Conservation (phyloP, 2,797 vertebrate genomes). For the Sciurus carolinensis region DNA sequence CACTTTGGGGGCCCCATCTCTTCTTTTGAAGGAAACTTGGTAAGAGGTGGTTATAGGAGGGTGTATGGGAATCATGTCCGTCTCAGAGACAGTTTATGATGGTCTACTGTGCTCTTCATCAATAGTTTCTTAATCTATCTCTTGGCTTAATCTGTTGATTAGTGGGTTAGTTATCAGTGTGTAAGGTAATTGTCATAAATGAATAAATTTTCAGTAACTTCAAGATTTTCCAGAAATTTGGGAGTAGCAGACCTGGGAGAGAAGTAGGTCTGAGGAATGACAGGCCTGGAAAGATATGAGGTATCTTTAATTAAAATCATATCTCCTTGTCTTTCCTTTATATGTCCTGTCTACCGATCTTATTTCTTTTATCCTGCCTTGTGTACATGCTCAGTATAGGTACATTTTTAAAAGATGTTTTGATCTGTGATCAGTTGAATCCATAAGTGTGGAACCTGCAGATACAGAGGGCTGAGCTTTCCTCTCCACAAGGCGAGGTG, state of each 20-base stretch:
- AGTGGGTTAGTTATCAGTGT: background rate
- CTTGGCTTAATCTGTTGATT: background rate
- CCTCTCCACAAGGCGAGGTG: background rate
- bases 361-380: background rate
- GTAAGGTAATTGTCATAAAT: background rate
- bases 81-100: background rate
- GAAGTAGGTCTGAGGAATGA: background rate
- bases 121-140: background rate
- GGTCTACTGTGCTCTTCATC: background rate
- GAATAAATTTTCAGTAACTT: background rate
- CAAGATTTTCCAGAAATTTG: background rate
- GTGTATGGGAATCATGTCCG: too few relatives aligned
- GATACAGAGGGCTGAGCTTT: background rate
- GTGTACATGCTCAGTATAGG: background rate
- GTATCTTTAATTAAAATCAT: background rate
- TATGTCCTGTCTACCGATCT: background rate
- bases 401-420: background rate
- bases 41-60: background rate
- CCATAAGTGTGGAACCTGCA: background rate
- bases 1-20: background rate
- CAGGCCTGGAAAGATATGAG: background rate
- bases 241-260: background rate
- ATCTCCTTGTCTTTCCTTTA: background rate
- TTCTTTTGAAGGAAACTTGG: background rate
- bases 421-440: background rate